A percentile compares a stretch with the other conserved stretches of the same genome.
phyloP scores from a whole-genome alignment of 2,888 invertebrate genomes.

The Choreutis nemorana region DNA sequence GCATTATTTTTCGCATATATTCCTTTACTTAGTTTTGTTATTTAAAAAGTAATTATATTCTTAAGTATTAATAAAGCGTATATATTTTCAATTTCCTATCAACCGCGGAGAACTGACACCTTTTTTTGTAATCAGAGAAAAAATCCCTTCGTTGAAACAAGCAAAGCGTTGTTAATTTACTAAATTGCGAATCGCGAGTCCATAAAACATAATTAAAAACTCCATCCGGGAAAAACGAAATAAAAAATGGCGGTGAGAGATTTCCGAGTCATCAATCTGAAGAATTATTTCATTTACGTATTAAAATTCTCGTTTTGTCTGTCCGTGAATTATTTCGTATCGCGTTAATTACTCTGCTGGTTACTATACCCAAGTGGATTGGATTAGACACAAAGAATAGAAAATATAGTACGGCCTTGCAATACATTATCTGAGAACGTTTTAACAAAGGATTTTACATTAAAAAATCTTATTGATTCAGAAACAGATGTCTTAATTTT shows the following conservation, averaged over 20 bases:
- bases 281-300: constrained; percentile 64
- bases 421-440: no score
- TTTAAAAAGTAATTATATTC: no score
- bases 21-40: no score
- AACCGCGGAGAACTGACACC: constrained; percentile 6
- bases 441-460: no score
- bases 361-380: constrained; percentile 43
- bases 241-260: constrained; percentile 37
- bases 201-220: constrained; percentile 65
- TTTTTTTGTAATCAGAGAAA: constrained; percentile 3
- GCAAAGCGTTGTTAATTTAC: constrained; percentile 49
- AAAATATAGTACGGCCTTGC: background rate
- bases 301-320: constrained; percentile 63
- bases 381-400: constrained; percentile 12
- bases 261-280: constrained; percentile 60
- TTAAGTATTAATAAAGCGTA: no score
- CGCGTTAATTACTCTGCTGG: constrained; percentile 52
- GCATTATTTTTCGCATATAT: no score
- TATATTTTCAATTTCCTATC: constrained; percentile 18
- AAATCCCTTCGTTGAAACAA: constrained; percentile 4
- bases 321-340: constrained; percentile 53
- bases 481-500: no score
- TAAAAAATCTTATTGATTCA: no score
- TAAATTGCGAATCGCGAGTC: constrained; percentile 56
- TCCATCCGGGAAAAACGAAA: constrained; percentile 40